Evolutionary conservation across 2,113 vertebrate species (phyloP), one percentile per base, ranked within the genome.

Genomic region (Coryphaenoides rupestris): DNA sequence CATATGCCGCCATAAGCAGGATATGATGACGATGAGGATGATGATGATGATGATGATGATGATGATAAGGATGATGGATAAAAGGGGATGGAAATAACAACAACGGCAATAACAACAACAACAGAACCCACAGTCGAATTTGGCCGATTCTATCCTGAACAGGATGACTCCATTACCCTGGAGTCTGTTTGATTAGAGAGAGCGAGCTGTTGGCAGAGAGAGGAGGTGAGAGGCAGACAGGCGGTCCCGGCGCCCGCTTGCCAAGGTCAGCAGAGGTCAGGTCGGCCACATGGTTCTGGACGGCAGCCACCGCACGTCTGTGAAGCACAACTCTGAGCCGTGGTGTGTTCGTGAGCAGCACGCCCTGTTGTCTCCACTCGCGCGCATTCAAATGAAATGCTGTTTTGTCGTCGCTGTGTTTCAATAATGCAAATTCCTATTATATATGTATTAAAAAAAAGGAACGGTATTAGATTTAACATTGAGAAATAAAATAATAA

Each of bases 221-320:
- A n/a, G n/a, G n/a, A n/a, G 71, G 68, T 73, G 74, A 84, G 76
- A 82, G 78, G 83, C 67, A 21, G 79, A 84, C 89, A 89, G 87
- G 76, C 77, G 82, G 84, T 68, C 66, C 66, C 63, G 33, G 69
- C 65, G 58, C 74, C 62, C 22, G 72, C 69, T 16, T 76, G 80
- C 86, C 82, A 86, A 81, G 77, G 79, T 78, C 67, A 80, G 70
- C n/a, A 83, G 89, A 90, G 84, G 82, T 90, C 85, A 86, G 47
- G 76, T 63, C 73, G 62, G n/a, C 75, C 65, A 63, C 69, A 67
- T 61, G 63, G 60, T 58, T 62, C 40, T 75, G 63, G 76, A 77
- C 12, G 54, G 7, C 19, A 19, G 10, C 10, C 54, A 19, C 21
- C 13, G 7, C 10, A 21, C 19, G n/a, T n/a, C 2, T 4, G n/a